These are phyloP conservation scores for Spatulosminthurus flaviceps DNA, from an alignment of 2,888 invertebrate species.

Conservation along the genomic window DNA sequence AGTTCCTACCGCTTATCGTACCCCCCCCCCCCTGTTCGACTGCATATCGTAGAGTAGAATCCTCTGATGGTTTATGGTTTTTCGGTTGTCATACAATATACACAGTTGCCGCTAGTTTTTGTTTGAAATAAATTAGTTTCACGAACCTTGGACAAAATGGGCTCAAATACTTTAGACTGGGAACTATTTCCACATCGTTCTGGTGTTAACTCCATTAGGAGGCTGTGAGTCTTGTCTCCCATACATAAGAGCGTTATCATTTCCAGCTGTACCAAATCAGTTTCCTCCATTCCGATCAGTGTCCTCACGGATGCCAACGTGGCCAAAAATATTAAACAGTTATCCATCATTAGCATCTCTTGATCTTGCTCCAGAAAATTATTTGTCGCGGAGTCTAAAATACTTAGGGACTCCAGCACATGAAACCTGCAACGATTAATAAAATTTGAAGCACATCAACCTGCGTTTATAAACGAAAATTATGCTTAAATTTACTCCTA, in stretches of 20 bases:
- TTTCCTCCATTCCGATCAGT: slow-evolving; percentile 78
- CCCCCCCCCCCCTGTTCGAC: too few relatives aligned
- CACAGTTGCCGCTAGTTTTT: too few relatives aligned
- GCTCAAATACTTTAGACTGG: slow-evolving; percentile 87
- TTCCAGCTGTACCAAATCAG: slow-evolving; percentile 81
- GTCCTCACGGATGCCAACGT: slow-evolving; percentile 88
- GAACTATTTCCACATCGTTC: slow-evolving; percentile 89
- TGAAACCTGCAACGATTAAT: slow-evolving; percentile 74
- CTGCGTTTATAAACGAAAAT: too few relatives aligned
- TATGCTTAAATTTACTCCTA: too few relatives aligned
- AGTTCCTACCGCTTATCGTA: too few relatives aligned
- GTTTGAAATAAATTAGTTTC: too few relatives aligned
- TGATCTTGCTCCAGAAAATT: slow-evolving; percentile 78
- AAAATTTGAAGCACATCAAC: background rate
- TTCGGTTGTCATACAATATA: too few relatives aligned
- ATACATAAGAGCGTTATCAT: slow-evolving; percentile 93
- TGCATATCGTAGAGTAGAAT: too few relatives aligned
- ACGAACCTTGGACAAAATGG: slow-evolving; percentile 79
- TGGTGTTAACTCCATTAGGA: slow-evolving; percentile 93
- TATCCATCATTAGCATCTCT: slow-evolving; percentile 90
- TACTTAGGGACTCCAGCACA: slow-evolving; percentile 73
- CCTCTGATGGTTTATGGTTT: too few relatives aligned
- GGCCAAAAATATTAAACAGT: slow-evolving; percentile 88
- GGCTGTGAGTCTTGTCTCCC: slow-evolving; percentile 94
- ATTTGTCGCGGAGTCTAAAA: slow-evolving; percentile 67